Evolutionary conservation across 2,888 invertebrate genomes (phyloP), one percentile per base, ranked within the genome.

Genomic region (Lithophane semibrunnea): DNA sequence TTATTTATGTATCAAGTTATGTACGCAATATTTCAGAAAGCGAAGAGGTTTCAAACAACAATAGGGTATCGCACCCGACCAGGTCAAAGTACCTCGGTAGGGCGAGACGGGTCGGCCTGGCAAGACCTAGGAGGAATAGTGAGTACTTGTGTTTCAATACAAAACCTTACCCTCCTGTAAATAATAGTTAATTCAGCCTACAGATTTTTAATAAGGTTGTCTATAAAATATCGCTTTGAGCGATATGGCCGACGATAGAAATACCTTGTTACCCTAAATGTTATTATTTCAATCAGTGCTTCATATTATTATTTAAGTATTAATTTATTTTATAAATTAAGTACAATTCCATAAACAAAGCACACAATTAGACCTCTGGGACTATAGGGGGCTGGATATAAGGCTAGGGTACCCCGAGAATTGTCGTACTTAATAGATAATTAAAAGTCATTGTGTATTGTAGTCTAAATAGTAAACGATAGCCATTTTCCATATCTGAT

Each of bases 11-110:
- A 65, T 65, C 60, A 75, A 67, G 44, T 73, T 54, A 65, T 77
- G 63, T 65, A n/a, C 78, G 37, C 66, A 86, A 83, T 72, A 82
- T 93, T 94, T 83, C 92, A 96, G 96, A 96, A 84, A 88, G 88
- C 5, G 94, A 93, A 82, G 92, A 92, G 73, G 73, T 88, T 16
- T 87, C 91, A 5, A 90, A 93, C 72, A 93, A 92, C 82, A 93
- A 92, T 78, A 91, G 90, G 71, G 81, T 90, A 8, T 77, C 89
- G 3, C 88, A 88, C 18, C 86, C 83, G 8, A 81, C 91, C 0
- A 90, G 95, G 47, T 96, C 96, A 0, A 96, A 95, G 79, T 96
- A 93, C 82, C 88, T 96, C 77, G 95, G 96, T 12, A 91, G 92
- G 83, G 96, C 96, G 3, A 90, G 91, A 64, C 90, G 96, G 44